A percentile compares a stretch with the other conserved stretches of the same genome.
These are phyloP conservation scores for Drosophila truncata DNA, from an alignment of 1,140 invertebrate genomes.

Conservation along the genomic window DNA sequence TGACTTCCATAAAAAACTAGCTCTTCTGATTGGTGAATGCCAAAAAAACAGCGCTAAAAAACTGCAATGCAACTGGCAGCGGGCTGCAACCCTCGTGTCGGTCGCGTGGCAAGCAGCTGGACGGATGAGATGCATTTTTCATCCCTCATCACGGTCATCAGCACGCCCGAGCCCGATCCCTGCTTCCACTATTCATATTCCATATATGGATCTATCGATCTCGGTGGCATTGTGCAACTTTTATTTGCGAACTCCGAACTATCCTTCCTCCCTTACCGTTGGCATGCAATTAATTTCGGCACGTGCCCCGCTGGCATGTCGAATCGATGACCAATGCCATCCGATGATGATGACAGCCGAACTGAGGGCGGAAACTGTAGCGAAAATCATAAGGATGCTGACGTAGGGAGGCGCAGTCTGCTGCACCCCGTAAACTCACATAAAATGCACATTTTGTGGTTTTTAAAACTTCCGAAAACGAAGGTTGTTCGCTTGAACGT, in stretches of 20 bases:
- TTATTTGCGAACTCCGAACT: conserved; percentile 27
- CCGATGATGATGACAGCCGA: conserved; percentile 54
- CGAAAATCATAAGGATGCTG: conserved; percentile 3
- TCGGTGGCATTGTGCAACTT: conserved; percentile 39
- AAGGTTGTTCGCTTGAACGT: background rate
- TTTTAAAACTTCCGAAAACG: background rate
- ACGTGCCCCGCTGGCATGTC: conserved; percentile 64
- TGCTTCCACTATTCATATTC: background rate
- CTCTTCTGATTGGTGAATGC: conserved; percentile 55
- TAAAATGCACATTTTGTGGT: conserved; percentile 27
- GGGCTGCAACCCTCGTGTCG: conserved; percentile 29
- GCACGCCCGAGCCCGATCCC: conserved; percentile 6
- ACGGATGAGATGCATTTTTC: conserved; percentile 17
- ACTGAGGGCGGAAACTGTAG: conserved; percentile 44
- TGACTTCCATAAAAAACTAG: conserved; percentile 49
- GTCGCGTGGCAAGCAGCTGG: conserved; percentile 42
- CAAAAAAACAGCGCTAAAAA: conserved; percentile 72
- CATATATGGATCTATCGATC: background rate
- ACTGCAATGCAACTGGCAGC: conserved; percentile 46
- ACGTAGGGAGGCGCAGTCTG: conserved; percentile 5
- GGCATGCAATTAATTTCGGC: conserved; percentile 28
- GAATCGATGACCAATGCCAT: conserved; percentile 65
- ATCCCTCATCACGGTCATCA: conserved; percentile 18
- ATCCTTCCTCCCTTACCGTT: conserved; percentile 6
- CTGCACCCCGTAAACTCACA: conserved; percentile 2